Base-by-base conservation (phyloP, 2,888 invertebrate genomes). In the Barypeithes pellucidus region DNA sequence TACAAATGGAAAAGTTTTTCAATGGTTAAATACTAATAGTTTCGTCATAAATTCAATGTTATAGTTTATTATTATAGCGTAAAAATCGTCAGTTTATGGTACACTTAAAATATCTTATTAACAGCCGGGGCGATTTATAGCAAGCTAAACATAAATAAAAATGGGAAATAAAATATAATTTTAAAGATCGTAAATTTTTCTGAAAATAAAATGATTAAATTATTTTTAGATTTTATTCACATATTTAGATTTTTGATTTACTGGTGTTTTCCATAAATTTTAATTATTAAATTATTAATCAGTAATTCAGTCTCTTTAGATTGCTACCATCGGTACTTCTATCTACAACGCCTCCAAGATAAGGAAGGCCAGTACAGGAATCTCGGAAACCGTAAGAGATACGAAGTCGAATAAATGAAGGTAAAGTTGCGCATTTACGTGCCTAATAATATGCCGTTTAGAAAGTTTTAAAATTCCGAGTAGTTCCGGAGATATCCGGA, bases 131-230 rank as follows among this genome's bases (percentile, higher is more conserved):
- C 11, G 18, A 47, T 47, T 47, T 47, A 47, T 47, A 47, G 47
- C 47, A 20, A 47, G 47, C 47, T 47, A 47, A 47, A 47, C 47
- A 47, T 8, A 47, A 47, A 47, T 47, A 47, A 47, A 47, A 47
- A 47, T 47, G 20, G 11, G 3, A 20, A 47, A 47, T 47, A 47
- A 47, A 47, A 12, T 47, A 20, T 20, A 20, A 20, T 47, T 47
- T 47, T 11, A 20, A 47, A 20, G 43, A 47, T 20, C 47, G 47
- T 47, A 47, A 47, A 47, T 47, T 18, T 47, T 20, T 47, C 5
- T 3, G 43, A 20, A 45, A 45, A 47, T 20, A 12, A 47, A 18
- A 47, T 12, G 20, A 11, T 47, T 47, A 20, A 47, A 11, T 47
- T 20, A 18, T 20, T 47, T 47, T 0, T n/a, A 47, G 11, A n/a